Evolutionary conservation across 2,113 vertebrate species (phyloP).

Genomic region (Excalfactoria chinensis): DNA sequence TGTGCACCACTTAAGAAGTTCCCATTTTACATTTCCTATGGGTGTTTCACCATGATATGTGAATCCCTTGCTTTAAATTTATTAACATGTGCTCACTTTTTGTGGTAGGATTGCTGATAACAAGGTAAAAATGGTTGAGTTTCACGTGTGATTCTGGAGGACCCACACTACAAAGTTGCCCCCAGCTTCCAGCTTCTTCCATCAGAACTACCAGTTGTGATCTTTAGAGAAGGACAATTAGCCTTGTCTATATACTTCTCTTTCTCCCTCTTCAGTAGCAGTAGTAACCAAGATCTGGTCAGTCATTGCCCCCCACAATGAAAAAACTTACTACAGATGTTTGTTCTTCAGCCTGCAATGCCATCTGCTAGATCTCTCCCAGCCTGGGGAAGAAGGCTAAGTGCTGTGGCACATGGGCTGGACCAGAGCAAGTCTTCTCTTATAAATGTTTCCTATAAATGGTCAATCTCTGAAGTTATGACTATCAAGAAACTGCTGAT

Average conservation of each 20-base stretch:
- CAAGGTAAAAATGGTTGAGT: not conserved
- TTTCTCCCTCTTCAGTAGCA: not conserved
- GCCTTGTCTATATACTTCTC: not conserved
- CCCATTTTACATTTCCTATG: not conserved
- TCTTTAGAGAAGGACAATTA: not conserved
- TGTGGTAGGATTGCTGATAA: not conserved
- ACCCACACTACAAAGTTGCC: not conserved
- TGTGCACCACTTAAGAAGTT: not conserved
- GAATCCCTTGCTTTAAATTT: not conserved
- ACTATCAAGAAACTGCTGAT: not conserved
- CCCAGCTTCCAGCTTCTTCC: not conserved
- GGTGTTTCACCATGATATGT: not conserved
- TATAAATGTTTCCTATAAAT: not conserved
- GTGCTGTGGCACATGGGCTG: not conserved
- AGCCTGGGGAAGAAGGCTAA: not conserved
- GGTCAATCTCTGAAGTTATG: not conserved
- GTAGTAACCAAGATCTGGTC: not conserved
- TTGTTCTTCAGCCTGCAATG: not conserved
- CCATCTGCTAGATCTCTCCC: not conserved
- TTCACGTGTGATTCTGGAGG: not conserved
- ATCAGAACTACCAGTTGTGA: not conserved
- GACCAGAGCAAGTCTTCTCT: not conserved
- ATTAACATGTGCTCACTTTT: rapidly evolving
- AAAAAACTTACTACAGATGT: not conserved
- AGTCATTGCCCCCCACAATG: not conserved